Evolutionary conservation across 2,113 vertebrate genomes (phyloP).

Genomic region (Heterochromis multidens): DNA sequence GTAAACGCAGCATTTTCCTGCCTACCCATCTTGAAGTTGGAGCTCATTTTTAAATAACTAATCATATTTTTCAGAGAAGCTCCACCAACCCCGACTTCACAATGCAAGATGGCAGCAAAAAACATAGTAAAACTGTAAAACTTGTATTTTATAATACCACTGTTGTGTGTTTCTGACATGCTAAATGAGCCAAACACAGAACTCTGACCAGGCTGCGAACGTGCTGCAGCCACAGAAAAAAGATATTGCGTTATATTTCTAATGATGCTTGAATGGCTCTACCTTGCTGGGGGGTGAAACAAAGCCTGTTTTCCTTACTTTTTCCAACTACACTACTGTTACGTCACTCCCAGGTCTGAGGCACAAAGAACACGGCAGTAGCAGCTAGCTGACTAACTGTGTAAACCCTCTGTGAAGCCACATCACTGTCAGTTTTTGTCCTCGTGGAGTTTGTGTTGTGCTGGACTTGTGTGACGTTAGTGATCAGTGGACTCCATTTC

Average conservation of each 20-base stretch:
- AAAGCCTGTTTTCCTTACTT: neutral
- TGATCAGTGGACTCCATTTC: neutral
- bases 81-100: neutral
- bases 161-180: neutral
- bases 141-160: neutral
- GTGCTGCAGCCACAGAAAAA: too few species aligned
- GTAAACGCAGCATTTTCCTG: neutral
- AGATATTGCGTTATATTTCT: too few species aligned
- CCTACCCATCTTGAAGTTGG: neutral
- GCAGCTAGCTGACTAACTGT: too few species aligned
- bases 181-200: neutral
- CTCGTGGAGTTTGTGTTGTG: too few species aligned
- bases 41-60: neutral
- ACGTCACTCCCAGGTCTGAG: neutral
- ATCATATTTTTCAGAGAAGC: neutral
- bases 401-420: neutral
- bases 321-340: neutral
- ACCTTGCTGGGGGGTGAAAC: neutral
- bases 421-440: neutral
- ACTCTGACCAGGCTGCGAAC: neutral
- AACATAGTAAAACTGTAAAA: neutral
- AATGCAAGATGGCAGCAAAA: neutral
- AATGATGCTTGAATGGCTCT: neutral
- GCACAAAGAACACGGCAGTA: too few species aligned
- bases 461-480: neutral